Percentiles rank a stretch among this genome's conserved stretches.
phyloP scores from a whole-genome alignment of 2,113 vertebrate genomes.

The Beaufortia kweichowensis region DNA sequence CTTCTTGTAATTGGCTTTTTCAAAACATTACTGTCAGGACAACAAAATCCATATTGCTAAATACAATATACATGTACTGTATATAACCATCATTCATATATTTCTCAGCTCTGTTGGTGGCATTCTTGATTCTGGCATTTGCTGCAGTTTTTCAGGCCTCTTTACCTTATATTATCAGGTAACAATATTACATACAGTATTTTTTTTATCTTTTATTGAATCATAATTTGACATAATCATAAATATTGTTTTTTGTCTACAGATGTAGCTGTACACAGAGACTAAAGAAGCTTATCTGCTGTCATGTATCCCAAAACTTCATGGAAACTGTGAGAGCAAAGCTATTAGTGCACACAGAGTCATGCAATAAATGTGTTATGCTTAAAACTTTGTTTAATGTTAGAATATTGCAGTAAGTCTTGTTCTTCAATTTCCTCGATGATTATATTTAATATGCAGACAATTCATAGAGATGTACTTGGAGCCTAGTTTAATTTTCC shows the following conservation, averaged over 20 bases:
- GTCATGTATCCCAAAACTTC: conserved; percentile 51
- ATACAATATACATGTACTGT: not conserved
- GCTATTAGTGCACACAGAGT: not conserved
- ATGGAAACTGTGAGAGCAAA: conserved; percentile 67
- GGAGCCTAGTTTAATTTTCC: conserved; percentile 35
- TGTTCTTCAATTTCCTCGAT: not conserved
- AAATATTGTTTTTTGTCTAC: conserved; percentile 18
- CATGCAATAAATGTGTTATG: not conserved
- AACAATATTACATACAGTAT: conserved; percentile 20
- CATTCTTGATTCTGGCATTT: conserved; percentile 62
- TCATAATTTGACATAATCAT: not conserved
- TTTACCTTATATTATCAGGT: conserved; percentile 68
- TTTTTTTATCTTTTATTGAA: not conserved
- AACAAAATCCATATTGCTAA: not conserved
- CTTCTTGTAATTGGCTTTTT: not conserved
- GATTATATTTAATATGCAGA: not conserved
- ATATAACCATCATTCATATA: not conserved
- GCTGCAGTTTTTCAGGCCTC: conserved; percentile 54
- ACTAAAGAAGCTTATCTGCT: conserved; percentile 60
- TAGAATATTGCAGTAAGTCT: not conserved
- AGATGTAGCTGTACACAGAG: conserved; percentile 65
- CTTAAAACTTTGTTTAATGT: not conserved
- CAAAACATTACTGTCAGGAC: not conserved
- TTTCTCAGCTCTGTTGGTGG: conserved; percentile 70
- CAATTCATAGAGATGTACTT: not conserved